Evolutionary conservation across 2,113 vertebrate species (phyloP).

Genomic region (Trematomus loennbergii): DNA sequence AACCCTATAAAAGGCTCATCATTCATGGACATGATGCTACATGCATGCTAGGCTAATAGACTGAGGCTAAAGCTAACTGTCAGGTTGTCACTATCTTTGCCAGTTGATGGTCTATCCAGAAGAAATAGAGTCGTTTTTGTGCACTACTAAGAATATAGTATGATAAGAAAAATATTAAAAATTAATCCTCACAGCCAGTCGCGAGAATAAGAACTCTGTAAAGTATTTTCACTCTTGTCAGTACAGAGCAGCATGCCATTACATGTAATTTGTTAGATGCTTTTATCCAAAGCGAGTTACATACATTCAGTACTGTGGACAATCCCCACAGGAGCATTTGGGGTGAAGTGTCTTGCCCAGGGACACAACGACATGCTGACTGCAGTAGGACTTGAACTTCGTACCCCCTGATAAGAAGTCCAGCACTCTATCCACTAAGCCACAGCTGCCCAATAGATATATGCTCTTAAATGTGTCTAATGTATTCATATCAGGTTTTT

Average conservation of each 20-base stretch:
- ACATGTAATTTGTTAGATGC: no score
- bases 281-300: no score
- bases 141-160: not conserved
- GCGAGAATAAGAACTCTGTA: not conserved
- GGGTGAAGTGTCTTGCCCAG: no score
- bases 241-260: not conserved
- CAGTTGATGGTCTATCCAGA: not conserved
- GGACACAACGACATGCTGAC: no score
- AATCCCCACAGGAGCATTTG: no score
- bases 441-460: no score
- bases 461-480: not conserved
- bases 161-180: not conserved
- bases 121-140: not conserved
- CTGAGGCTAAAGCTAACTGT: not conserved
- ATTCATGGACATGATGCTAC: not conserved
- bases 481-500: not conserved
- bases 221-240: not conserved
- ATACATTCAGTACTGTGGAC: no score
- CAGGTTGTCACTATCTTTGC: not conserved
- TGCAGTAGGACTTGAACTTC: no score
- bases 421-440: no score
- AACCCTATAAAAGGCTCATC: not conserved
- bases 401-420: no score
- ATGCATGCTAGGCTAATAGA: not conserved
- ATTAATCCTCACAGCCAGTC: not conserved